These are phyloP conservation scores for Clarias macrocephalus DNA, from an alignment of 2,113 vertebrate genomes.

Conservation along the genomic window DNA sequence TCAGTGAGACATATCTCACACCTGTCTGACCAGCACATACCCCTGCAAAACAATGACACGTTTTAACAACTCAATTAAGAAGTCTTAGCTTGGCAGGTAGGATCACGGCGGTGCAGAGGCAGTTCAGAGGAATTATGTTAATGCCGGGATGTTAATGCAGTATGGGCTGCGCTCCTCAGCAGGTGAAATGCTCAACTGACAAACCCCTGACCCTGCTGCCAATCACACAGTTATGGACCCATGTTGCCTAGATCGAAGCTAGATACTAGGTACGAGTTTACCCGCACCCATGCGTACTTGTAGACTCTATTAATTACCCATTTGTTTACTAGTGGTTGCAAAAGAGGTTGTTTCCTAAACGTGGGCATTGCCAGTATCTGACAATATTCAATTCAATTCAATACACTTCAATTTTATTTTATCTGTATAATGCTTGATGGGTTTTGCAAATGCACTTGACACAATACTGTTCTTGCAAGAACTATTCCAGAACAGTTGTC, in stretches of 20 bases:
- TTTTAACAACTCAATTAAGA: conserved; percentile 88
- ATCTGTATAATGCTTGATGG: too few relatives aligned
- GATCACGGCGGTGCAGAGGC: conserved; percentile 74
- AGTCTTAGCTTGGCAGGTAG: conserved; percentile 79
- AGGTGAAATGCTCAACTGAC: conserved; percentile 75
- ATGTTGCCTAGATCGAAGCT: neutral
- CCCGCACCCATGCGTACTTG: neutral
- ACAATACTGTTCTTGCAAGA: too few relatives aligned
- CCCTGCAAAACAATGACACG: conserved; percentile 54
- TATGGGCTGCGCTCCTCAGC: conserved; percentile 73
- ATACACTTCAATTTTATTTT: too few relatives aligned
- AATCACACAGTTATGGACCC: neutral
- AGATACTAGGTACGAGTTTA: neutral
- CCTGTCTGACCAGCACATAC: conserved; percentile 27
- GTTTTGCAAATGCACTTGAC: too few relatives aligned
- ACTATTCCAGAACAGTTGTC: too few relatives aligned
- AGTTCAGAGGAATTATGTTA: conserved; percentile 81
- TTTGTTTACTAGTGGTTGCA: neutral
- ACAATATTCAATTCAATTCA: neutral
- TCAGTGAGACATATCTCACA: conserved; percentile 16
- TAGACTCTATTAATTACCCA: neutral
- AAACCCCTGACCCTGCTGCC: conserved; percentile 70
- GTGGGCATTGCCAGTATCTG: neutral
- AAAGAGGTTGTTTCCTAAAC: neutral
- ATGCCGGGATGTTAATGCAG: conserved; percentile 59